These are phyloP conservation scores for Onchidella celtica DNA, from an alignment of 2,888 invertebrate species.

Conservation along the genomic window DNA sequence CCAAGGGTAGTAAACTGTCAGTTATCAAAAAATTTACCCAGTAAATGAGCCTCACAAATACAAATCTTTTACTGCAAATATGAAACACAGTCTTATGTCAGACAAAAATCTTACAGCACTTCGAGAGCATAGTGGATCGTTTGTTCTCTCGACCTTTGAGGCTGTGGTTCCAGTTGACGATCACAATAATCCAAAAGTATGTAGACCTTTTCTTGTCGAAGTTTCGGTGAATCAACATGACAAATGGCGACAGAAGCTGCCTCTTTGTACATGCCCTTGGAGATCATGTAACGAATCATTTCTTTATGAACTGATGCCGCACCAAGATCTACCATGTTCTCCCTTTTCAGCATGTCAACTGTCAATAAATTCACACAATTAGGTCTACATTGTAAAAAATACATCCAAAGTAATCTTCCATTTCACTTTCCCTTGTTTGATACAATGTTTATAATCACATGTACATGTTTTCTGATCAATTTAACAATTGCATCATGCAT, in stretches of 20 bases:
- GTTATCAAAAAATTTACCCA: too few relatives aligned
- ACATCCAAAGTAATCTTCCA: too few relatives aligned
- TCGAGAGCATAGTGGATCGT: slow-evolving; percentile 59
- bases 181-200: slow-evolving; percentile 48
- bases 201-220: slow-evolving; percentile 34
- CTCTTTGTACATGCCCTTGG: slow-evolving; percentile 45
- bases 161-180: slow-evolving; percentile 19
- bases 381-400: too few relatives aligned
- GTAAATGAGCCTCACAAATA: too few relatives aligned
- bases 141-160: slow-evolving; percentile 52
- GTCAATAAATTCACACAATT: slow-evolving; percentile 17
- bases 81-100: too few relatives aligned
- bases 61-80: too few relatives aligned
- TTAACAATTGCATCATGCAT: too few relatives aligned
- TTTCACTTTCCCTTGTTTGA: too few relatives aligned
- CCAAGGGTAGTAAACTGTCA: too few relatives aligned
- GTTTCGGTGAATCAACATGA: slow-evolving; percentile 30
- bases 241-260: slow-evolving; percentile 51
- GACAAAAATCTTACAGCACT: slow-evolving; percentile 39
- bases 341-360: slow-evolving; percentile 47
- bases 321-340: slow-evolving; percentile 45
- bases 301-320: slow-evolving; percentile 50
- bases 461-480: too few relatives aligned
- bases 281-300: slow-evolving; percentile 53
- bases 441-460: too few relatives aligned